Evolutionary conservation across 1,140 invertebrate species (phyloP), one percentile per base, ranked within the genome.

Genomic region (Atta colombica): DNA sequence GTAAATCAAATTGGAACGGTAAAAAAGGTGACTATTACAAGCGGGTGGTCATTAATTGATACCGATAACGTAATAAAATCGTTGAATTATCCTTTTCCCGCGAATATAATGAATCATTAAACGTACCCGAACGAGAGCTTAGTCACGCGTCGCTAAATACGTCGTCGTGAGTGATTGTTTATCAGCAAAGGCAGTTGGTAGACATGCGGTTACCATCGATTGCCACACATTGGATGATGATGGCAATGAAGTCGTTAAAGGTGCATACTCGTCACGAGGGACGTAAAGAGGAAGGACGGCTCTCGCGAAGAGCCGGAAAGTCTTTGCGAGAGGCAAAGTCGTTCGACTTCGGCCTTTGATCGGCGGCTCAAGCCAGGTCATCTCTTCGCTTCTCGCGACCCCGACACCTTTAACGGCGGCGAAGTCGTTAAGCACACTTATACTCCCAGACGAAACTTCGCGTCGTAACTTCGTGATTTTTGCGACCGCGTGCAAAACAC

Each of bases 181-280:
- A 74, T 82, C 80, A n/a, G 69, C 55, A 5, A 55, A 74, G 69
- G 69, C 80, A 82, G 66, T 82, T 74, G 80, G 69, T 81, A 60
- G 72, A 85, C 72, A 58, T 58, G 60, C 35, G 61, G 74, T 49
- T 85, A 49, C 35, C 74, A 55, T 78, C 74, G 61, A 58, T 85
- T 78, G 74, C 60, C 60, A 66, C 58, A 65, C 82, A 77, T 78
- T 85, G 82, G 60, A 75, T 85, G 61, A 85, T 78, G 74, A 85
- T 58, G 61, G 82, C 51, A 85, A 85, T 85, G 63, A 85, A 85
- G 51, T 77, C 63, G 51, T 85, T 85, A 85, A 75, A 85, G 82
- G 74, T 66, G 82, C 74, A 49, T 65, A 65, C 55, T 74, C 60
- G 82, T 63, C 49, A 18, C 68, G 53, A 16, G 51, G 31, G 31